Conservation (phyloP, 2,113 vertebrate genomes). For the Anguilla rostrata region DNA sequence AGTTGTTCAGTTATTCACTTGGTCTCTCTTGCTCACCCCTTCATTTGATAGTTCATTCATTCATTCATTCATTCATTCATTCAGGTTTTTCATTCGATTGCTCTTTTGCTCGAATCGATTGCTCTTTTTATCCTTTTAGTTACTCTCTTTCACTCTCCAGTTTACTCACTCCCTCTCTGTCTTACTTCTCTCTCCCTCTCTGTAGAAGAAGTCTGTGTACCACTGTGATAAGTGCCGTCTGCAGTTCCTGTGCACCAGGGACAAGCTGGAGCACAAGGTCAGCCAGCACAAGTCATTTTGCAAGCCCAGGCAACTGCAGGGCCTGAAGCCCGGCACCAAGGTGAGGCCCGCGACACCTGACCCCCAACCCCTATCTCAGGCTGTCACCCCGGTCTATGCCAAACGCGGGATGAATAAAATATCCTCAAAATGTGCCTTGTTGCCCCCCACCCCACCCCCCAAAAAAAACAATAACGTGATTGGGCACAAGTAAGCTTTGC, state of each 20-base stretch:
- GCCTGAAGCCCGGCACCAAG: conserved; percentile 89
- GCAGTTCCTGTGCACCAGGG: conserved; percentile 85
- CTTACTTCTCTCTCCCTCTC: conserved; percentile 10
- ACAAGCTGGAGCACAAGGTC: conserved; percentile 78
- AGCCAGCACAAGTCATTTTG: conserved; percentile 84
- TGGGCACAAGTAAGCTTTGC: background rate
- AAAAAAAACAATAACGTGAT: background rate
- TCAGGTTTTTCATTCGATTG: no score
- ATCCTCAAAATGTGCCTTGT: no score
- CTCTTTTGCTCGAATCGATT: background rate
- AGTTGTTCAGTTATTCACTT: background rate
- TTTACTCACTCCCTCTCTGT: background rate
- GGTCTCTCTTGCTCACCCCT: background rate
- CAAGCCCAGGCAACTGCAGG: conserved; percentile 83
- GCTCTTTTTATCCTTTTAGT: no score
- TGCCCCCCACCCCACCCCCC: no score
- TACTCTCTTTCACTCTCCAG: no score
- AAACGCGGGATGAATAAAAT: no score
- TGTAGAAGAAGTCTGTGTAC: conserved; percentile 80
- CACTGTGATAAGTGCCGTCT: conserved; percentile 88
- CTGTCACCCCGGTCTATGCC: no score
- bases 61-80: no score
- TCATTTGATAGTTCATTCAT: background rate
- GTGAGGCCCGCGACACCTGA: conserved; percentile 52
- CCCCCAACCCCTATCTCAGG: no score